phyloP scores from a whole-genome alignment of 2,113 vertebrate species.

The Pteronura brasiliensis region DNA sequence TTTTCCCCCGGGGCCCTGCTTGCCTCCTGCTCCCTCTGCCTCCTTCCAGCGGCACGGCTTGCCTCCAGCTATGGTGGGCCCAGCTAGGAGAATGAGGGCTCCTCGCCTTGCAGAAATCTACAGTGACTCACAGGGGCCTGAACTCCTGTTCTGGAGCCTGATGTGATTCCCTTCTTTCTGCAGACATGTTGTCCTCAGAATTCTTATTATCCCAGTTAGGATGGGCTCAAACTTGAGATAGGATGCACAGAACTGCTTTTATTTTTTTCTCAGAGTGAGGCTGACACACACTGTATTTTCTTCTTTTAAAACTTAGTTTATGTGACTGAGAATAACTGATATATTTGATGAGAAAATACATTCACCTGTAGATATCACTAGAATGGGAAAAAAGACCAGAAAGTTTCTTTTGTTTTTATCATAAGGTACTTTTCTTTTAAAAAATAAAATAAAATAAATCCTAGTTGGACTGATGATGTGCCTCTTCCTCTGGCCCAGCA shows the following conservation, averaged over 20 bases:
- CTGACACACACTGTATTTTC: neutral
- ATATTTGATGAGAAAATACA: conserved; percentile 16
- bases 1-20: neutral
- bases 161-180: neutral
- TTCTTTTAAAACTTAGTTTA: conserved; percentile 33
- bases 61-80: neutral
- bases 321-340: neutral
- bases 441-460: neutral
- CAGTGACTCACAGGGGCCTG: neutral
- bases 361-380: neutral
- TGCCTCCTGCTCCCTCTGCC: neutral
- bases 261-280: neutral
- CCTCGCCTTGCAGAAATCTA: neutral
- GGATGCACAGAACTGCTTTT: neutral
- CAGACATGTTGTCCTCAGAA: neutral
- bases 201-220: neutral
- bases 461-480: neutral
- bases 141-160: neutral
- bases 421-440: neutral
- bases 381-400: neutral
- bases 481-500: neutral
- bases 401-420: neutral
- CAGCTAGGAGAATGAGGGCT: neutral
- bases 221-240: neutral
- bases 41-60: neutral